Base-by-base conservation (phyloP, 2,113 vertebrate genomes). In the Electrona antarctica region DNA sequence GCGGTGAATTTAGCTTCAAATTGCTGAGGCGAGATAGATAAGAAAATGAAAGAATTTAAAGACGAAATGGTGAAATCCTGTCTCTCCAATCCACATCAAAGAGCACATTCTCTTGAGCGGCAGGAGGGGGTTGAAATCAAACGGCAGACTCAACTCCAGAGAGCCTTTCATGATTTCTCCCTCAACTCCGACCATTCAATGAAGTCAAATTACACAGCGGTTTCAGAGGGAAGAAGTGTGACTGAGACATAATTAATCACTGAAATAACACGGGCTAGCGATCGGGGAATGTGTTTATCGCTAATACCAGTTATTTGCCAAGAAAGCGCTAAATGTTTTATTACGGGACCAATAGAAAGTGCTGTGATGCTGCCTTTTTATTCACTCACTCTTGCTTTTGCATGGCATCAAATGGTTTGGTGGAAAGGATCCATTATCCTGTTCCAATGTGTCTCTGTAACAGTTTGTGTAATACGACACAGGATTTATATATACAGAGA, bases 41-140 rank as follows among this genome's bases (percentile, higher is more conserved):
- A 77, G 60, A 77, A 41, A 87, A 82, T 74, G 81, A 74, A 89
- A 74, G 63, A 85, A 72, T 73, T 83, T 79, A 73, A 54, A 54
- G 74, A 79, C 2, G 78, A 84, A 83, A 82, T 67, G 12, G 69
- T 66, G 72, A 69, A 85, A 77, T 70, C 69, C 77, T 73, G 76
- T 71, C 51, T 85, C 84, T 80, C 83, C 85, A 67, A 71, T 66
- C 56, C 70, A 86, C 84, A 89, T 90, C 88, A 90, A 90, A 89
- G 83, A 49, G 8, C 49, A 48, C 11, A 80, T 85, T 86, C 81
- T 77, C 80, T 57, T 52, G 62, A 79, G 64, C 89, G 73, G 87
- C 79, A 10, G 76, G 81, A 48, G 10, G 9, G 65, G 81, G 77
- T 45, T 70, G 77, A 77, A 78, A 79, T 80, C 77, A 69, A 75